Evolutionary conservation across 2,888 invertebrate genomes (phyloP).

Genomic region (Asteroscopus sphinx): DNA sequence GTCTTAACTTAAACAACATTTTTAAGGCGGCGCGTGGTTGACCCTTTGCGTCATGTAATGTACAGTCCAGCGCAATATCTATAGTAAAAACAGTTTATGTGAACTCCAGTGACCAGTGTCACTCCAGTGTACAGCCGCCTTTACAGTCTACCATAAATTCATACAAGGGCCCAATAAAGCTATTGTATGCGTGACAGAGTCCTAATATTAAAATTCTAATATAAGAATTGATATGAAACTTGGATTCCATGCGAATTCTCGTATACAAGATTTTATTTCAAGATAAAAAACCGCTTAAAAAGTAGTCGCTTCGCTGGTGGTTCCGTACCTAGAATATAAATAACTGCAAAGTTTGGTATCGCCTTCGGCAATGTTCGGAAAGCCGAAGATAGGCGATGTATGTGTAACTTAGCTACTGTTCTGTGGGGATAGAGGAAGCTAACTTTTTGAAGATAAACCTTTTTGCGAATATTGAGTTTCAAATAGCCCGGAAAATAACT

Average conservation of each 20-base stretch:
- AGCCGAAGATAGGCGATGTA: slow-evolving; percentile 28
- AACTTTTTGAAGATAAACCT: slow-evolving; percentile 34
- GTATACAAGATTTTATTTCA: slow-evolving; percentile 43
- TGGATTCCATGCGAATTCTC: slow-evolving; percentile 22
- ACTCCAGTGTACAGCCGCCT: slow-evolving; percentile 23
- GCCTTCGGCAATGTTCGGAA: slow-evolving; percentile 30
- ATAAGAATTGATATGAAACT: slow-evolving; percentile 36
- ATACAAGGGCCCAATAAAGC: slow-evolving; percentile 45
- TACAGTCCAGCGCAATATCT: no score
- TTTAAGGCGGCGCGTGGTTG: no score
- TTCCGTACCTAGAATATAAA: slow-evolving; percentile 14
- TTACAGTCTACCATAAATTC: slow-evolving; percentile 36
- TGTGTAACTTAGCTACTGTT: slow-evolving; percentile 21
- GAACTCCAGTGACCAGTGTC: no score
- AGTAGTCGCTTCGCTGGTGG: slow-evolving; percentile 1
- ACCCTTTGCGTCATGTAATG: no score
- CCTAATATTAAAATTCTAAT: slow-evolving; percentile 38
- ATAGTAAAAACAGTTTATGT: no score
- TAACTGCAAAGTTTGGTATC: slow-evolving; percentile 15
- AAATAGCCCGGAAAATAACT: slow-evolving; percentile 23
- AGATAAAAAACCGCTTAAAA: slow-evolving; percentile 36
- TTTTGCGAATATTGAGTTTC: slow-evolving; percentile 39
- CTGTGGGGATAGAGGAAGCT: slow-evolving; percentile 1
- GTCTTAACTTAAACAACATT: no score
- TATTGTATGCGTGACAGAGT: slow-evolving; percentile 40